These are phyloP conservation scores for Pituophis catenifer DNA, from an alignment of 2,113 vertebrate species.

Conservation along the genomic window DNA sequence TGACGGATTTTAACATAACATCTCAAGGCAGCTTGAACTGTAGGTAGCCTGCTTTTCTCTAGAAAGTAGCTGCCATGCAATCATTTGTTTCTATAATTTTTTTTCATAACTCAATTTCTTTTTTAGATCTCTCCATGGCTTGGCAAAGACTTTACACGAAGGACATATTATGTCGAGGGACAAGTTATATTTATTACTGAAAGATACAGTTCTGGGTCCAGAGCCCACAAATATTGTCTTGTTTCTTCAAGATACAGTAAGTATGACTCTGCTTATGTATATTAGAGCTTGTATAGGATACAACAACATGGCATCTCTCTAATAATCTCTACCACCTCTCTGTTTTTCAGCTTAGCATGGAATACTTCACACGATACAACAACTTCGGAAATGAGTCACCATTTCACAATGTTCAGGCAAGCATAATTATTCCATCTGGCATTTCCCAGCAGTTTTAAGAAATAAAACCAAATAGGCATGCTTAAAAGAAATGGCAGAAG, in stretches of 20 bases:
- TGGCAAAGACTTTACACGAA: slow-evolving; percentile 39
- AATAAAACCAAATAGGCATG: not conserved
- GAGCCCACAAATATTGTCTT: slow-evolving; percentile 51
- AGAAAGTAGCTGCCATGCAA: not conserved
- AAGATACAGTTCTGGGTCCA: slow-evolving; percentile 26
- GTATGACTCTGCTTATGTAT: slow-evolving; percentile 27
- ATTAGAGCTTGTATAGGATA: not conserved
- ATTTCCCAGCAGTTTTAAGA: not conserved
- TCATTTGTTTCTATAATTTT: not conserved
- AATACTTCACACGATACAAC: slow-evolving; percentile 61
- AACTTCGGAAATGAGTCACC: slow-evolving; percentile 55
- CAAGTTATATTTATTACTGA: slow-evolving; percentile 37
- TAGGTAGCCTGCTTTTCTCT: not conserved
- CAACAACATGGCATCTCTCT: not conserved
- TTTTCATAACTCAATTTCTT: not conserved
- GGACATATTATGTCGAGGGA: slow-evolving; percentile 45
- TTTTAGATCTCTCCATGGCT: slow-evolving; percentile 63
- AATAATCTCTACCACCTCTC: slow-evolving; percentile 37
- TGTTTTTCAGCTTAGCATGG: slow-evolving; percentile 63
- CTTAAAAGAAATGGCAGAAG: slow-evolving; percentile 26
- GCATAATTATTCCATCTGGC: slow-evolving; percentile 40
- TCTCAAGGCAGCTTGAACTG: not conserved
- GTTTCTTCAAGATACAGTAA: slow-evolving; percentile 56
- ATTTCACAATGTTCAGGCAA: slow-evolving; percentile 68
- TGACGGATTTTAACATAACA: not conserved